A percentile compares a stretch with the other conserved stretches of the same genome.
Conservation (phyloP, 2,797 vertebrate genomes). For the Podarcis lilfordi region DNA sequence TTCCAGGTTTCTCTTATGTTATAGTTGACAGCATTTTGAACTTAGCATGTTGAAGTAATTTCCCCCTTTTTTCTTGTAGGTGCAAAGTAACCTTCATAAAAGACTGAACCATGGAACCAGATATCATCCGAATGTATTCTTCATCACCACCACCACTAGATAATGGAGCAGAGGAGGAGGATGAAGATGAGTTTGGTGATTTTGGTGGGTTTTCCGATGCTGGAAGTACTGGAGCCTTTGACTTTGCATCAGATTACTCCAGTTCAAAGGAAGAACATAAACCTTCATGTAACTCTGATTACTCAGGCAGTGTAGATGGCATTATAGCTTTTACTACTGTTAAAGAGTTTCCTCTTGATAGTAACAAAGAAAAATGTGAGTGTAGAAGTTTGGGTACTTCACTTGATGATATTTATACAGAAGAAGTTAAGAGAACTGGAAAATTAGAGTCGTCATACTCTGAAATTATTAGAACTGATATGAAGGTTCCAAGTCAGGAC, state of each 20-base stretch:
- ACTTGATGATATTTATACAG: constrained; percentile 51
- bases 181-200: constrained; percentile 90
- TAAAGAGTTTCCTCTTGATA: constrained; percentile 77
- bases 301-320: constrained; percentile 77
- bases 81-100: constrained; percentile 73
- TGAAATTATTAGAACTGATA: constrained; percentile 61
- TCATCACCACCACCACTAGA: constrained; percentile 89
- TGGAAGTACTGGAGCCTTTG: constrained; percentile 80
- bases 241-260: constrained; percentile 76
- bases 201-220: constrained; percentile 87
- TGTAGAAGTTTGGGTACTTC: constrained; percentile 73
- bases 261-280: constrained; percentile 82
- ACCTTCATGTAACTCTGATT: constrained; percentile 77
- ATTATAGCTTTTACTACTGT: constrained; percentile 79
- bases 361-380: constrained; percentile 76
- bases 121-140: constrained; percentile 87
- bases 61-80: constrained; percentile 68
- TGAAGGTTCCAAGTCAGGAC: constrained; percentile 63
- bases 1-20: background rate
- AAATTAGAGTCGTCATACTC: constrained; percentile 68
- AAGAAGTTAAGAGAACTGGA: constrained; percentile 67
- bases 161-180: constrained; percentile 88
- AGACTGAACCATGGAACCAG: constrained; percentile 87
- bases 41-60: background rate
- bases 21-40: background rate